A percentile compares a stretch with the other conserved stretches of the same genome.
These are phyloP conservation scores for Rousettus madagascariensis DNA, from an alignment of 2,797 vertebrate species.

Conservation along the genomic window DNA sequence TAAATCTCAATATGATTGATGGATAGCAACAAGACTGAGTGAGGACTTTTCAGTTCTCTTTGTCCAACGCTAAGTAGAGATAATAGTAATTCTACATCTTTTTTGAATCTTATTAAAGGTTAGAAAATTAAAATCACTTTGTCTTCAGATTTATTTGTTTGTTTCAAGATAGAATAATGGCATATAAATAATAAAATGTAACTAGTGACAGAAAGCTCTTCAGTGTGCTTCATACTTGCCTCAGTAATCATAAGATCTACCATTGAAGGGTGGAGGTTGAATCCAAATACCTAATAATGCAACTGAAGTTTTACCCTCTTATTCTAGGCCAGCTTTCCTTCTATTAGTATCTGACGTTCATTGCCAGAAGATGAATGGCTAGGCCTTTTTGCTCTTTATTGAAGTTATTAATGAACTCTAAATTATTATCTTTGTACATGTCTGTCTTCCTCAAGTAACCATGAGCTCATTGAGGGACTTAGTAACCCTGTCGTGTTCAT, in stretches of 20 bases:
- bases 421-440: not conserved
- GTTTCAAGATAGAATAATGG: not conserved
- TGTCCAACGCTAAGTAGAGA: not conserved
- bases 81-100: not conserved
- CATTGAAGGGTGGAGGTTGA: not conserved
- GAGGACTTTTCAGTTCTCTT: not conserved
- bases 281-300: not conserved
- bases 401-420: not conserved
- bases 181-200: not conserved
- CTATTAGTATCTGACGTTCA: not conserved
- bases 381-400: not conserved
- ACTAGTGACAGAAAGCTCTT: not conserved
- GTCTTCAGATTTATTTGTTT: not conserved
- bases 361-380: not conserved
- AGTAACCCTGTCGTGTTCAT: not conserved
- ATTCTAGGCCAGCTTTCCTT: not conserved
- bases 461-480: not conserved
- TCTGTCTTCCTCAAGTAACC: not conserved
- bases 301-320: not conserved
- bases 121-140: conserved; percentile 15
- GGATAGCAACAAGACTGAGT: not conserved
- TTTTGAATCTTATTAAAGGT: not conserved
- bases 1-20: not conserved
- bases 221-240: not conserved
- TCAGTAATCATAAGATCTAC: not conserved